phyloP scores from a whole-genome alignment of 53 echinoderm and acorn worm genomes.

The Patiria pectinifera region DNA sequence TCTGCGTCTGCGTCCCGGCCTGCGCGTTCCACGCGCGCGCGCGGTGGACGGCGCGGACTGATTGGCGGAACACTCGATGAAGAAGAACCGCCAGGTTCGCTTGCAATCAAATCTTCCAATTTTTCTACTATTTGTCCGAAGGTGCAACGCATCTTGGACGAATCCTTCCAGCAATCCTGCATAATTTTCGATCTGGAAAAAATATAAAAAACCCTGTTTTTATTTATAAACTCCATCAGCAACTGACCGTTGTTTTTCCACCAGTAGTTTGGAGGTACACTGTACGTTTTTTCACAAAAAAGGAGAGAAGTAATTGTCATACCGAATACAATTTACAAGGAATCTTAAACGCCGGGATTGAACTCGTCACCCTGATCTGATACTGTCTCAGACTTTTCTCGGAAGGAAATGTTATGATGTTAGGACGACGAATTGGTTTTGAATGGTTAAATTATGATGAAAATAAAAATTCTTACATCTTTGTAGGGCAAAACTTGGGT shows the following conservation, averaged over 20 bases:
- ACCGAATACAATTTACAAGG: too few relatives aligned
- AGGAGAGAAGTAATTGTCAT: too few relatives aligned
- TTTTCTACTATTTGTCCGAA: slow-evolving; percentile 1
- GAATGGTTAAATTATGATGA: neutral
- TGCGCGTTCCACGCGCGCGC: too few relatives aligned
- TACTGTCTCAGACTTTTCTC: neutral
- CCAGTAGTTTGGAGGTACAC: too few relatives aligned
- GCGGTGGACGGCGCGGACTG: neutral
- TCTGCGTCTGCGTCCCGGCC: too few relatives aligned
- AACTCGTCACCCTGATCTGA: too few relatives aligned
- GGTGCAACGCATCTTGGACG: slow-evolving; percentile 5
- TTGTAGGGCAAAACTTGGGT: slow-evolving; percentile 37
- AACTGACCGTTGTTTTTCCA: too few relatives aligned
- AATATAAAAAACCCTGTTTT: neutral
- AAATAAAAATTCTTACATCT: slow-evolving; percentile 16
- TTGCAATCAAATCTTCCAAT: slow-evolving; percentile 22
- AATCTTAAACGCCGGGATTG: too few relatives aligned
- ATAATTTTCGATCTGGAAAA: slow-evolving; percentile 9
- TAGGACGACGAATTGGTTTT: too few relatives aligned
- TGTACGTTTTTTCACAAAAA: too few relatives aligned
- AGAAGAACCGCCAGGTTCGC: neutral
- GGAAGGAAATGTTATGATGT: too few relatives aligned
- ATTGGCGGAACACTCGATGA: neutral
- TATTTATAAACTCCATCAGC: neutral
- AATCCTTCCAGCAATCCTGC: slow-evolving; percentile 19